Evolutionary conservation across 53 echinoderm and acorn worm genomes (phyloP).

Genomic region (Echinometra lucunter): DNA sequence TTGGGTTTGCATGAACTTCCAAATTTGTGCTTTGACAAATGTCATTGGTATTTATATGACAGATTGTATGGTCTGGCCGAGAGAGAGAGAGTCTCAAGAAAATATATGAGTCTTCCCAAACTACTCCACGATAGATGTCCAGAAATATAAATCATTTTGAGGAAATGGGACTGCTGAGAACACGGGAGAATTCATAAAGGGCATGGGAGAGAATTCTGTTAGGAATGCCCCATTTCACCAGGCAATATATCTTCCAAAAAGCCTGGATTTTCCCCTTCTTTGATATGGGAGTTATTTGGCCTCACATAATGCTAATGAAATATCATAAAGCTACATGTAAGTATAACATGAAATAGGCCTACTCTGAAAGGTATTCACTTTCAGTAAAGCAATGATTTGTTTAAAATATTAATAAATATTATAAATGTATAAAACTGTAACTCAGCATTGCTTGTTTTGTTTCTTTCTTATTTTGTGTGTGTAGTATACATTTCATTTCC

Average conservation of each 20-base stretch:
- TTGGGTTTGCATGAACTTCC: constrained; percentile 3
- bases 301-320: not conserved
- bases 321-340: no score
- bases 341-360: no score
- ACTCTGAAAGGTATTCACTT: no score
- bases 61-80: not conserved
- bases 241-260: not conserved
- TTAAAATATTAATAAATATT: no score
- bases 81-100: not conserved
- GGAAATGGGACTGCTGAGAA: constrained; percentile 13
- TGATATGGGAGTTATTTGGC: not conserved
- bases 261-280: not conserved
- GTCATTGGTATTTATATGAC: constrained; percentile 33
- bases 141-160: constrained; percentile 48
- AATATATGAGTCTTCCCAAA: constrained; percentile 20
- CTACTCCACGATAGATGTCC: constrained; percentile 33
- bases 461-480: no score
- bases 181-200: constrained; percentile 12
- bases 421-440: no score
- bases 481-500: no score
- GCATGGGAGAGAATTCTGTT: not conserved
- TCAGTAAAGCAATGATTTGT: no score
- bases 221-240: constrained; percentile 40
- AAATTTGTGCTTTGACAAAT: constrained; percentile 29
- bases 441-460: no score